phyloP scores from a whole-genome alignment of 37 sponge, comb jelly and placozoan genomes.

The Aplysina aerophoba region DNA sequence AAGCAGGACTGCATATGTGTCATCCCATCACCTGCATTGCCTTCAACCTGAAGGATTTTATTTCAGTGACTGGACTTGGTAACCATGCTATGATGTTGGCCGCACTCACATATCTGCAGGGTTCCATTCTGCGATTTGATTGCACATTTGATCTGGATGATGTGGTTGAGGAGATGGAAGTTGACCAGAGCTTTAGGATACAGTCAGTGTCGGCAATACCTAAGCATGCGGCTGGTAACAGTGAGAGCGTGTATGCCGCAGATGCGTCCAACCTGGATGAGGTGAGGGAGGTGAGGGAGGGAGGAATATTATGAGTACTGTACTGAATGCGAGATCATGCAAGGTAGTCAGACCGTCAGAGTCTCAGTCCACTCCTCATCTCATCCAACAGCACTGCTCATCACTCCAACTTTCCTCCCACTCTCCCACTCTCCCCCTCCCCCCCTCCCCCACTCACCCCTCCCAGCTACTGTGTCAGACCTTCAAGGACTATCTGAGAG shows the following conservation, averaged over 20 bases:
- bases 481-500: slow-evolving; percentile 51
- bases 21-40: too few relatives aligned
- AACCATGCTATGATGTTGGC: too few relatives aligned
- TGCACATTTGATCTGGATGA: slow-evolving; percentile 58
- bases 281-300: slow-evolving; percentile 52
- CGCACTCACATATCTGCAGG: too few relatives aligned
- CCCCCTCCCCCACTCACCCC: too few relatives aligned
- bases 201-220: slow-evolving; percentile 57
- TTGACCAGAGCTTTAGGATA: slow-evolving; percentile 42
- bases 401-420: too few relatives aligned
- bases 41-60: too few relatives aligned
- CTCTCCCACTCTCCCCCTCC: too few relatives aligned
- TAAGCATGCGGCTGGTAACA: background rate
- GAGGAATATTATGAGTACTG: slow-evolving; percentile 36
- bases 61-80: too few relatives aligned
- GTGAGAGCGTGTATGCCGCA: slow-evolving; percentile 46
- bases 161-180: slow-evolving; percentile 27
- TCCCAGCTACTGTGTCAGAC: slow-evolving; percentile 46
- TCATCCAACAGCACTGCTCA: too few relatives aligned
- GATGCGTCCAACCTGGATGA: slow-evolving; percentile 36
- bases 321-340: slow-evolving; percentile 33
- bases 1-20: too few relatives aligned
- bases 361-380: slow-evolving; percentile 44
- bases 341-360: slow-evolving; percentile 36
- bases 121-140: slow-evolving; percentile 47